These are phyloP conservation scores for Aphelenchoides besseyi DNA, from an alignment of 1,140 invertebrate species.

Conservation along the genomic window DNA sequence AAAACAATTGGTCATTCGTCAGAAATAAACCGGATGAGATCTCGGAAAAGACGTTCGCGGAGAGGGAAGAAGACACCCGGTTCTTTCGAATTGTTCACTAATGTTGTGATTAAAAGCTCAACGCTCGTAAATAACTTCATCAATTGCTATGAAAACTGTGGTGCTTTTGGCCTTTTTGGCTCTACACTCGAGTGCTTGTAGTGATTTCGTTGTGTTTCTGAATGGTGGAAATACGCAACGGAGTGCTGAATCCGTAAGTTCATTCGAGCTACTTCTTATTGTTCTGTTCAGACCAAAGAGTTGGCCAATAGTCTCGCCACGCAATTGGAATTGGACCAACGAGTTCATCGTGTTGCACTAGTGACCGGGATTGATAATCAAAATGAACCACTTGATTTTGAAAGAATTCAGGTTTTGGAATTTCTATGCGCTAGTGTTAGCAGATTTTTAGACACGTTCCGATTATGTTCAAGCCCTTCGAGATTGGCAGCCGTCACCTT, in stretches of 20 bases:
- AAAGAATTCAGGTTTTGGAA: neutral
- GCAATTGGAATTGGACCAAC: slow-evolving; percentile 1
- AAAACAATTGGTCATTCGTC: neutral
- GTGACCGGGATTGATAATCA: neutral
- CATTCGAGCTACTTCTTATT: neutral
- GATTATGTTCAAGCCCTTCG: neutral
- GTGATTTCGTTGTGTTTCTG: neutral
- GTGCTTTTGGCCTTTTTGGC: neutral
- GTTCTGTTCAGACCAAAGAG: neutral
- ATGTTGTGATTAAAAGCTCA: no score
- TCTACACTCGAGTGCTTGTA: neutral
- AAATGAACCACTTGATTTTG: neutral
- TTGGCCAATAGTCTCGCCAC: neutral
- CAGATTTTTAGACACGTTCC: neutral
- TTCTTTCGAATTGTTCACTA: neutral
- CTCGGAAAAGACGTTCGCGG: no score
- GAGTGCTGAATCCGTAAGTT: slow-evolving; percentile 6
- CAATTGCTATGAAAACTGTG: neutral
- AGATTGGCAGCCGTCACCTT: neutral
- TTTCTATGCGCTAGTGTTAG: neutral
- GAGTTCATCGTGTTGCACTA: slow-evolving; percentile 3
- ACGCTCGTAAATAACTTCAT: neutral
- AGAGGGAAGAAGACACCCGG: neutral
- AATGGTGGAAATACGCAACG: neutral
- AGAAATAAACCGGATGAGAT: neutral